A percentile compares a stretch with the other conserved stretches of the same genome.
Evolutionary conservation across 1,140 invertebrate genomes (phyloP).

Genomic region (Ceratitis capitata): DNA sequence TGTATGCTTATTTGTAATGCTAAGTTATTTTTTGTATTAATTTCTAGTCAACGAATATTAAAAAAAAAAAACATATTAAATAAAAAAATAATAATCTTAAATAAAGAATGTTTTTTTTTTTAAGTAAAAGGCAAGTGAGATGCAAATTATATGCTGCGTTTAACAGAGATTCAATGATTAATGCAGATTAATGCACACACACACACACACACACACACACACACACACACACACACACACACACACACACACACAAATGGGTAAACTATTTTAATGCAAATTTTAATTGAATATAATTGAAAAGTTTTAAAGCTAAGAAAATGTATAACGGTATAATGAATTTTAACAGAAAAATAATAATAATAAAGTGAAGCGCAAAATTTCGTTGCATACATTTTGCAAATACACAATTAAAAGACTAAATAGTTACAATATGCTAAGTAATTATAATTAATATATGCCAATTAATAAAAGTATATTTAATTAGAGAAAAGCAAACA

Average conservation of each 20-base stretch:
- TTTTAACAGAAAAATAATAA: background rate
- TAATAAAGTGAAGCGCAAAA: too few species aligned
- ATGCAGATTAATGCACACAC: too few species aligned
- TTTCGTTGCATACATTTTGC: background rate
- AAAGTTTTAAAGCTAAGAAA: background rate
- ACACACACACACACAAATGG: too few species aligned
- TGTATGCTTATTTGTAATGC: background rate
- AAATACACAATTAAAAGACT: background rate
- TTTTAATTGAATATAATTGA: slow-evolving; percentile 2
- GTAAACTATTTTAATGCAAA: background rate
- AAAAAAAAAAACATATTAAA: background rate
- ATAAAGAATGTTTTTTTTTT: too few species aligned
- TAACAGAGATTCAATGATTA: too few species aligned
- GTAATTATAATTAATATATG: background rate
- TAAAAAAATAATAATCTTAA: background rate
- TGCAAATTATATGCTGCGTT: too few species aligned
- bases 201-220: too few species aligned
- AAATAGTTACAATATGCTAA: background rate
- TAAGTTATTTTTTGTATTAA: slow-evolving; percentile 32
- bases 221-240: too few species aligned
- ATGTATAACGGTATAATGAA: too few species aligned
- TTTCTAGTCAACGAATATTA: slow-evolving; percentile 33
- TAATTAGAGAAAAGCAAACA: too few species aligned
- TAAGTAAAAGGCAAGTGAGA: too few species aligned
- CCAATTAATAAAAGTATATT: too few species aligned